Evolutionary conservation across 2,113 vertebrate species (phyloP), one percentile per base, ranked within the genome.

Genomic region (Oreochromis niloticus): DNA sequence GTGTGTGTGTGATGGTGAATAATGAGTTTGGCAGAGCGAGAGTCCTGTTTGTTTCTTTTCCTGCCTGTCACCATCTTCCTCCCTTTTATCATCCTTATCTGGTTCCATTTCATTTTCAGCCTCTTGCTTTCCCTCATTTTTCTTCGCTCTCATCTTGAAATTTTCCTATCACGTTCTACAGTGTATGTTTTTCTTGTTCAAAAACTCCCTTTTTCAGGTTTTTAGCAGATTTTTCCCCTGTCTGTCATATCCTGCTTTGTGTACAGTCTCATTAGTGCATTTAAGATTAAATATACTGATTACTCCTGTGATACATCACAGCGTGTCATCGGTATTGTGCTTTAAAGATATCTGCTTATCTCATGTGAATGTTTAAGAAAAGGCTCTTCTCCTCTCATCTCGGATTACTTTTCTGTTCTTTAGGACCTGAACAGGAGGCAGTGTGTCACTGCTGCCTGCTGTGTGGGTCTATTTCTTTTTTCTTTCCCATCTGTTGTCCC

Each of bases 21-120:
- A 91, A 91, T 87, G 85, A 83, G 22, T 82, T 86, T 54, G 86
- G 50, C 8, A n/a, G 61, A 63, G 36, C 13, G 2, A 82, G 30
- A 50, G 80, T 82, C 11, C 36, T 81, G 78, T 88, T 81, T 93
- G 82, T 87, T 86, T 41, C 27, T 36, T 50, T 82, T 56, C 80
- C 81, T 85, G 43, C 39, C 57, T 80, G 85, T 89, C 84, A 75
- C 78, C 48, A 36, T 24, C 41, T 32, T 59, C n/a, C 39, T 80
- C 22, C 19, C 19, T 91, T 90, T 87, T 80, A 88, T 89, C 80
- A 84, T 22, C 39, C 52, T 87, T 85, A 85, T 92, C 46, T 80
- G 19, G 75, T 57, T 85, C 73, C 17, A 19, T 87, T 86, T 83
- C 39, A 80, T 86, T 90, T 82, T 46, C 84, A 52, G 22, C 52